These are phyloP conservation scores for Hypothenemus hampei DNA, from an alignment of 1,140 invertebrate genomes.

Conservation along the genomic window DNA sequence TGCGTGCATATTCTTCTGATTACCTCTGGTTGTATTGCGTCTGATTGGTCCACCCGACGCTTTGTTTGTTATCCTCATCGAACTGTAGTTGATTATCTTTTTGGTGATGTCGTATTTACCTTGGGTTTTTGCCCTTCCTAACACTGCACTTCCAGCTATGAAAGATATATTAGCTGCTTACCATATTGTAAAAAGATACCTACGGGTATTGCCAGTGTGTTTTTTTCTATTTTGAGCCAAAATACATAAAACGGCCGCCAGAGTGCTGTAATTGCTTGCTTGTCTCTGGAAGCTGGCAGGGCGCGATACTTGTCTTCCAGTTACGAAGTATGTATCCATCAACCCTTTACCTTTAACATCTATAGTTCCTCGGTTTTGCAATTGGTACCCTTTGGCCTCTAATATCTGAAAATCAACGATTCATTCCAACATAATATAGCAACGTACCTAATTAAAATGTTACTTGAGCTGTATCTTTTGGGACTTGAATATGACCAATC, in stretches of 20 bases:
- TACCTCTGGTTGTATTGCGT: slow-evolving; percentile 50
- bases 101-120: slow-evolving; percentile 42
- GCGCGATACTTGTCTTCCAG: slow-evolving; percentile 55
- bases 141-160: slow-evolving; percentile 36
- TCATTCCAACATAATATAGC: neutral
- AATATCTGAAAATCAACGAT: slow-evolving; percentile 54
- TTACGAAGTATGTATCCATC: slow-evolving; percentile 91
- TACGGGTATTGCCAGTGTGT: slow-evolving; percentile 51
- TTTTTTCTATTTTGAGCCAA: slow-evolving; percentile 68
- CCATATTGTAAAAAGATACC: slow-evolving; percentile 12
- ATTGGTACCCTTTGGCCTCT: slow-evolving; percentile 63
- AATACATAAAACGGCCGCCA: slow-evolving; percentile 83
- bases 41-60: slow-evolving; percentile 46
- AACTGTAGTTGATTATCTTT: slow-evolving; percentile 50
- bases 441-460: neutral
- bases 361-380: slow-evolving; percentile 74
- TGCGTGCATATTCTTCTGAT: slow-evolving; percentile 40
- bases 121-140: slow-evolving; percentile 46
- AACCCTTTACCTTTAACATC: slow-evolving; percentile 92
- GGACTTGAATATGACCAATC: slow-evolving; percentile 83
- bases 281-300: slow-evolving; percentile 56
- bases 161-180: neutral
- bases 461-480: slow-evolving; percentile 76
- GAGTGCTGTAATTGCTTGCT: slow-evolving; percentile 67
- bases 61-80: slow-evolving; percentile 48